A percentile compares a stretch with the other conserved stretches of the same genome.
Conservation (phyloP, 2,113 vertebrate species). For the Cichladusa arquata region DNA sequence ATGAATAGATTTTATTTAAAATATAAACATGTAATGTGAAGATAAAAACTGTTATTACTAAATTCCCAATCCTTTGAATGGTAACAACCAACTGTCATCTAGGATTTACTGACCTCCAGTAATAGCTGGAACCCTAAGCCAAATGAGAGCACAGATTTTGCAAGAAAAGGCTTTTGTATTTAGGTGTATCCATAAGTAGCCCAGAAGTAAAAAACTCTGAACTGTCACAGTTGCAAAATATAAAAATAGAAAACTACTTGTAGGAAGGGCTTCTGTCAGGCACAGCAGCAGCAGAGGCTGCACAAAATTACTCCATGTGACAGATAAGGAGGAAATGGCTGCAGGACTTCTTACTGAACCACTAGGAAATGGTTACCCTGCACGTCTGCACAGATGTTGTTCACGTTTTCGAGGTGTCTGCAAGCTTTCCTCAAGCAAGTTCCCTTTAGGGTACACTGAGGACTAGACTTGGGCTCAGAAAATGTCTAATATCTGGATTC, state of each 20-base stretch:
- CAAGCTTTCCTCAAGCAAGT: neutral
- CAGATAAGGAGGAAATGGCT: neutral
- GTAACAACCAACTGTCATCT: neutral
- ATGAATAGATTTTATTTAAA: slow-evolving; percentile 24
- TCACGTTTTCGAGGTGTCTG: neutral
- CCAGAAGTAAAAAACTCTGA: neutral
- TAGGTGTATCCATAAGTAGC: neutral
- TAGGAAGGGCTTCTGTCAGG: neutral
- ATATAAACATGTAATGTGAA: neutral
- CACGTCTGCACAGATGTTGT: neutral
- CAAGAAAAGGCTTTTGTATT: neutral
- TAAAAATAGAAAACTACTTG: neutral
- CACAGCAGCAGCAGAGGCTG: neutral
- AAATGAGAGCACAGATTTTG: neutral
- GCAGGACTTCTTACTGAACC: neutral
- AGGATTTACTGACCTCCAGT: neutral
- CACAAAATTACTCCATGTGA: neutral
- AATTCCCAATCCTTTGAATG: neutral
- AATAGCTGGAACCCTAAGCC: neutral
- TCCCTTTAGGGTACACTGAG: neutral
- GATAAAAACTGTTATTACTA: neutral
- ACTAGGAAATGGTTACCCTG: neutral
- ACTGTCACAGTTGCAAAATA: neutral
- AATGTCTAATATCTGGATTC: neutral
- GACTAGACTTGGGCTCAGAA: neutral